Percentiles rank a stretch among this genome's conserved stretches.
Evolutionary conservation across 2,888 invertebrate genomes (phyloP).

Genomic region (Cabera pusaria): DNA sequence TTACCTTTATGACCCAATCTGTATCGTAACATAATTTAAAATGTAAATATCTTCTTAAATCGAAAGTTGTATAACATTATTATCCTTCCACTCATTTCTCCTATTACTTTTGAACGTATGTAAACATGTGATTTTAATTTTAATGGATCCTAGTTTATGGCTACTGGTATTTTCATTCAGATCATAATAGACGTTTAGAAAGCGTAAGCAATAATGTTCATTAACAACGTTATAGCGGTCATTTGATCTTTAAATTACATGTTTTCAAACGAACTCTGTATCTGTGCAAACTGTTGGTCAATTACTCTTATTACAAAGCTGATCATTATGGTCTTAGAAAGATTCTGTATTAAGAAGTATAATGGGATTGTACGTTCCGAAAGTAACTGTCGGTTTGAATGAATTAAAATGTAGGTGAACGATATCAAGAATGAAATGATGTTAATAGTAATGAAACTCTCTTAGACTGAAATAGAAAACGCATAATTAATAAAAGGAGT

Average conservation of each 20-base stretch:
- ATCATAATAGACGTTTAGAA: constrained; percentile 31
- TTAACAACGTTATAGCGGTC: constrained; percentile 26
- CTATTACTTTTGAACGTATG: constrained; percentile 27
- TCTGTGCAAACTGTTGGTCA: constrained; percentile 23
- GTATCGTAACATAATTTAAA: constrained; percentile 30
- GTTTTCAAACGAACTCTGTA: constrained; percentile 24
- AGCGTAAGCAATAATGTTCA: constrained; percentile 30
- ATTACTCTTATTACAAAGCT: constrained; percentile 26
- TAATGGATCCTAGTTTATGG: constrained; percentile 12
- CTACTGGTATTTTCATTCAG: constrained; percentile 22
- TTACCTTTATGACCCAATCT: constrained; percentile 38
- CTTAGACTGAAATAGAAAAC: no score
- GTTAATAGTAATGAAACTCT: no score
- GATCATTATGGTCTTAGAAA: constrained; percentile 22
- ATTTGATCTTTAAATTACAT: constrained; percentile 31
- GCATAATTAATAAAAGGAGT: no score
- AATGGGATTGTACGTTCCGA: constrained; percentile 6
- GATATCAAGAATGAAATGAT: no score
- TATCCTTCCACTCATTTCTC: constrained; percentile 29
- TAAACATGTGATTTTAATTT: constrained; percentile 24
- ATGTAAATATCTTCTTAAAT: constrained; percentile 37
- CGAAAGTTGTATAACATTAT: constrained; percentile 40
- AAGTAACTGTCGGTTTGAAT: constrained; percentile 10
- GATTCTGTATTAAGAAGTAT: constrained; percentile 1
- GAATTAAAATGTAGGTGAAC: no score